Evolutionary conservation across 1,140 invertebrate genomes (phyloP).

Genomic region (Drosophila kohkoa): DNA sequence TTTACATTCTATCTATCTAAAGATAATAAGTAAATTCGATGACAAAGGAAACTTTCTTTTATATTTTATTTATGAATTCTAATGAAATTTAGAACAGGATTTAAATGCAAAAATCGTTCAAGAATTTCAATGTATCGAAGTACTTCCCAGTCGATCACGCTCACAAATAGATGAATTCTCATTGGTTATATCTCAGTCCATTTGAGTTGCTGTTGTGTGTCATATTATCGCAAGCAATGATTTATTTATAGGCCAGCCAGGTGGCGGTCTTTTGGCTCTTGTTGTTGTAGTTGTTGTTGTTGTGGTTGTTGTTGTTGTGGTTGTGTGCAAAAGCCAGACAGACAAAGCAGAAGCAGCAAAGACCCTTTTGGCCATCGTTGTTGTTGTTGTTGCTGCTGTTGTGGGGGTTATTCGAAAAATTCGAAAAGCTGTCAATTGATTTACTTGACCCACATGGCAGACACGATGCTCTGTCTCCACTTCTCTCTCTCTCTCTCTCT

Average conservation of each 20-base stretch:
- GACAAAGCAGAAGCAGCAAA: background rate
- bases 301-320: background rate
- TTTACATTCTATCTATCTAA: too few species aligned
- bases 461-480: background rate
- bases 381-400: background rate
- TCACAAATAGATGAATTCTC: background rate
- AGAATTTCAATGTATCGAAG: background rate
- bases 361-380: slow-evolving; percentile 13
- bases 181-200: background rate
- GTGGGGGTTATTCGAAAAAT: slow-evolving; percentile 28
- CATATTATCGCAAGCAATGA: slow-evolving; percentile 69
- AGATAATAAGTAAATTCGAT: too few species aligned
- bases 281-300: background rate
- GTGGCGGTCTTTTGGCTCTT: slow-evolving; percentile 37
- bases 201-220: slow-evolving; percentile 8
- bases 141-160: background rate
- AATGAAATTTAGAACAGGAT: too few species aligned
- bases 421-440: slow-evolving; percentile 75
- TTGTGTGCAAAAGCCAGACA: slow-evolving; percentile 22
- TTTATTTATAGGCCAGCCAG: slow-evolving; percentile 74
- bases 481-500: background rate
- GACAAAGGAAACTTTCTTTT: too few species aligned
- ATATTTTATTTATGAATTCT: too few species aligned
- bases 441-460: slow-evolving; percentile 71
- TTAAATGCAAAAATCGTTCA: too few species aligned